Conservation (phyloP, 2,113 vertebrate species). For the Trematomus loennbergii region DNA sequence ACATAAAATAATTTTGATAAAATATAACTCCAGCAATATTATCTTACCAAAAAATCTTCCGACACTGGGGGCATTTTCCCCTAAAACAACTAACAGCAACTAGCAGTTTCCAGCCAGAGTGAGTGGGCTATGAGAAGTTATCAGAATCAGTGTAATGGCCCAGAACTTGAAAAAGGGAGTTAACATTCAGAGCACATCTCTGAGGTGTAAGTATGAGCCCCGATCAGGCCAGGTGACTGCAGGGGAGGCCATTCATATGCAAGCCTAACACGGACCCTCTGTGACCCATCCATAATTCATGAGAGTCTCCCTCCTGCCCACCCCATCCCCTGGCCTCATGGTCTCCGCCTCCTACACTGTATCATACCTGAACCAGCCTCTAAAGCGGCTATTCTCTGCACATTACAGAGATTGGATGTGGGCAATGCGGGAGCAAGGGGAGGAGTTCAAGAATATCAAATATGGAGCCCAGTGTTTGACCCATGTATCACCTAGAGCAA, state of each 20-base stretch:
- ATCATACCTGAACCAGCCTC: constrained; percentile 54
- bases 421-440: constrained; percentile 25
- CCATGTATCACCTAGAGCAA: constrained; percentile 60
- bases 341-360: constrained; percentile 46
- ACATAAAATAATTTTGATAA: too few relatives aligned
- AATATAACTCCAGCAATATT: not conserved
- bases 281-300: constrained; percentile 74
- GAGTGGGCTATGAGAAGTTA: constrained; percentile 44
- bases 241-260: constrained; percentile 76
- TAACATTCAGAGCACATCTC: constrained; percentile 67
- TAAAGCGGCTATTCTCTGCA: constrained; percentile 58
- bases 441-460: constrained; percentile 50
- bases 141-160: constrained; percentile 45
- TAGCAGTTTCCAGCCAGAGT: not conserved
- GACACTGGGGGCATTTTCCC: not conserved
- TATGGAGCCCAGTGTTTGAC: constrained; percentile 35
- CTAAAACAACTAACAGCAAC: constrained; percentile 16
- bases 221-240: constrained; percentile 71
- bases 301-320: constrained; percentile 47
- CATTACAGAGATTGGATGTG: constrained; percentile 58
- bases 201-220: constrained; percentile 62
- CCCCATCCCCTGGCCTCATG: constrained; percentile 51
- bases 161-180: constrained; percentile 39
- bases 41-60: not conserved
- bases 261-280: constrained; percentile 64